These are phyloP conservation scores for Rhinichthys osculus DNA, from an alignment of 2,797 vertebrate species.

Conservation along the genomic window DNA sequence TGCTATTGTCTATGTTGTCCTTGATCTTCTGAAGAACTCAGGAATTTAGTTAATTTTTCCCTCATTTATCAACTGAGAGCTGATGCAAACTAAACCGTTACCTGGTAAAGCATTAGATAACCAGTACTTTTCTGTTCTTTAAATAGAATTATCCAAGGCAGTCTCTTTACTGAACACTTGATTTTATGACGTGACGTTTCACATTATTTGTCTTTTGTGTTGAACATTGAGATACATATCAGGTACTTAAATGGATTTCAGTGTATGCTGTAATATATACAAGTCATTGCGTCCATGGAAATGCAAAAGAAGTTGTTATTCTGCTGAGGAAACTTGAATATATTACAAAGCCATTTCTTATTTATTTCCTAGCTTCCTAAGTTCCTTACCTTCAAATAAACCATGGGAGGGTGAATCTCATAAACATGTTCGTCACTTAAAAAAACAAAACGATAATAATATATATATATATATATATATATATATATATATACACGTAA, in stretches of 20 bases:
- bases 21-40: constrained; percentile 21
- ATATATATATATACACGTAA: background rate
- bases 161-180: background rate
- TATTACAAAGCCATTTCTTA: background rate
- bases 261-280: background rate
- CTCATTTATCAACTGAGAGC: background rate
- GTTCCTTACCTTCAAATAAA: background rate
- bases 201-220: background rate
- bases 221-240: background rate
- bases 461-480: no score
- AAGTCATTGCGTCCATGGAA: background rate
- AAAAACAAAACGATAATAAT: background rate
- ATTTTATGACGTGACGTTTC: background rate
- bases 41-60: background rate
- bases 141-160: background rate
- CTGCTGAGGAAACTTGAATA: background rate
- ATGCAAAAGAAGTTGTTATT: background rate
- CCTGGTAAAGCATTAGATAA: background rate
- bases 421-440: background rate
- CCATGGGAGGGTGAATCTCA: background rate
- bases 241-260: background rate
- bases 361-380: background rate
- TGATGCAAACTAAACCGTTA: background rate
- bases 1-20: background rate
- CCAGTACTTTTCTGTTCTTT: background rate